Evolutionary conservation across 2,888 invertebrate species (phyloP), one percentile per base, ranked within the genome.

Genomic region (Hybos culiciformis): DNA sequence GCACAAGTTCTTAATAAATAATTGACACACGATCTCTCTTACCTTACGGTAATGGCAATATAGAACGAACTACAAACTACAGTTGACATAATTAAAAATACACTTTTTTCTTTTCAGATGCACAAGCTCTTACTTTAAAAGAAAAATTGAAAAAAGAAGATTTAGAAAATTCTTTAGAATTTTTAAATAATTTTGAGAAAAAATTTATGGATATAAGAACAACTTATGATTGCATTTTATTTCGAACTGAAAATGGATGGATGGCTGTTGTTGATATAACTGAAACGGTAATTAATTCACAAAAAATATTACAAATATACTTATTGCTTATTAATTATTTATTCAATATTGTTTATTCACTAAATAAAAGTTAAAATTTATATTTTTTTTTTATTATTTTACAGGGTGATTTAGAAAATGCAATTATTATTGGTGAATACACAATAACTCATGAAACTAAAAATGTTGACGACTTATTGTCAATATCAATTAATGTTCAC

Each of bases 231-330:
- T 91, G 93, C 68, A 74, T 98, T 40, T 75, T 96, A 21, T 97
- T 90, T 66, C 76, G 91, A 58, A 92, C 96, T 68, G 93, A 93
- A n/a, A 69, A 72, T 19, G 77, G 82, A 23, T 97, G 94, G 94
- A 78, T 56, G 34, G 53, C 61, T 9, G 57, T 63, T 12, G 57
- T 67, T 17, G 67, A 67, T 46, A 60, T 55, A 15, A 57, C 60
- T 3, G 58, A 66, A 46, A 50, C 56, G 48, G 58, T 58, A 51
- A 43, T 2, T 8, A n/a, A 36, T 21, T 12, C 9, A n/a, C 18
- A 5, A 7, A 5, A 12, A 32, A 34, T n/a, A n/a, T n/a, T n/a
- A 4, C 17, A 18, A 23, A 26, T 41, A 21, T 14, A 17, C 9
- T 24, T 24, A 34, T 3, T 41, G 29, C 21, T 39, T 45, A 43